Conservation (phyloP, 37 sponge, comb jelly and placozoan genomes). For the Spongilla lacustris region DNA sequence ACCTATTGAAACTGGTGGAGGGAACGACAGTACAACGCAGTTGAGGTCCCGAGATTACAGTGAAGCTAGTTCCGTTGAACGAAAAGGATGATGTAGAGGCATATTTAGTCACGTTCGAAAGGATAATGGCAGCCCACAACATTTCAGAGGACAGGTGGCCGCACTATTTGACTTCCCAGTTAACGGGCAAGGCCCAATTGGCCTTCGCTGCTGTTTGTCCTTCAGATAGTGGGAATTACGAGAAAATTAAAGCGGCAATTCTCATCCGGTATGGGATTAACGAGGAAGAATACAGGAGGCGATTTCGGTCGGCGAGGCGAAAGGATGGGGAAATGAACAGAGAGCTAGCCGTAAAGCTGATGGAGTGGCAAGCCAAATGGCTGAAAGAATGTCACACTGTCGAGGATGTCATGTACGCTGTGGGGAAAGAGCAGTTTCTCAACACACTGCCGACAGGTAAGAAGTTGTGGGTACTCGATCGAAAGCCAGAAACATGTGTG, state of each 20-base stretch:
- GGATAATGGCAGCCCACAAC: too few species aligned
- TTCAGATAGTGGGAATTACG: constrained; percentile 3
- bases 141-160: background rate
- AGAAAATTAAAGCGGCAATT: constrained; percentile 33
- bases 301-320: constrained; percentile 24
- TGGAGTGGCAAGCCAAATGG: constrained; percentile 22
- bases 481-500: constrained; percentile 3
- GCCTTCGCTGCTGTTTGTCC: constrained; percentile 21
- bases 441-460: background rate
- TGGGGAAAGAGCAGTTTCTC: constrained; percentile 13
- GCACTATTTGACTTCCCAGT: background rate
- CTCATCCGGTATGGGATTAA: constrained; percentile 37
- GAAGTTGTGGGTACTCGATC: constrained; percentile 5
- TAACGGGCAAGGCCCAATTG: constrained; percentile 30
- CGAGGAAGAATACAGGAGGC: constrained; percentile 44
- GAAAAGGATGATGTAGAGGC: too few species aligned
- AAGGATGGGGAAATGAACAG: constrained; percentile 32
- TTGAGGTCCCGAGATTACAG: too few species aligned
- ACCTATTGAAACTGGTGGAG: too few species aligned
- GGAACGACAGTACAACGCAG: too few species aligned
- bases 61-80: too few species aligned
- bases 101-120: too few species aligned
- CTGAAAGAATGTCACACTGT: background rate
- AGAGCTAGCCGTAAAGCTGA: constrained; percentile 22
- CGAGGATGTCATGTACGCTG: background rate